Base-by-base conservation (phyloP, 2,797 vertebrate genomes). In the Cuculus canorus region DNA sequence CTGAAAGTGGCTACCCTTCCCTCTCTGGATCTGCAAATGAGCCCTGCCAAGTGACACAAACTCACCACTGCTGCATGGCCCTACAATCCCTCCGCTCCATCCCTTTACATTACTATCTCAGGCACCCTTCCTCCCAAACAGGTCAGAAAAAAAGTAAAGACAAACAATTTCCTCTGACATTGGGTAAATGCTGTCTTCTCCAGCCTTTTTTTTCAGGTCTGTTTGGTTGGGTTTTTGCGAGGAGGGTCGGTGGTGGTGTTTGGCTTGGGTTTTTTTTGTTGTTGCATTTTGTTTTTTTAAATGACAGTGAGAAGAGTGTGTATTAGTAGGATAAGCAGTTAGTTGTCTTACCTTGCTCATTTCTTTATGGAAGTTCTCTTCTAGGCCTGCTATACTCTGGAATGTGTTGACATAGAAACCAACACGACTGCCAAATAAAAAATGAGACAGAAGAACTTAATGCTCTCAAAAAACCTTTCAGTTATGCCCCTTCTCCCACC, bases 321-420 rank as follows among this genome's bases (percentile, higher is more conserved):
- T 27, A 39, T 53, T 57, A 70, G n/a, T 9, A 91, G 22, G 15
- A 76, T 47, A 82, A 81, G 24, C 16, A 71, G 63, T 41, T 85
- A 50, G 63, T 27, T 83, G 18, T 50, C 98, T 98, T 98, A 99
- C 99, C 98, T 99, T 99, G 88, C 98, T 97, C 96, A 99, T 99
- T 98, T 99, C 99, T 98, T 99, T 99, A 97, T 99, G 99, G 98
- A 99, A 99, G 97, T 99, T 99, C 96, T 99, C 99, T 94, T 99
- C 99, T 96, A 99, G 98, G 64, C 99, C 99, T 2, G 99, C 98
- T 86, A 99, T 98, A 97, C 99, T 99, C 98, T 99, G 99, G 98
- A 99, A 99, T 79, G 99, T 99, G 98, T 99, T 99, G 97, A 99
- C 99, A 6, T 99, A 99, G 97, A 99, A 99, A 92, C 99, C 99